Evolutionary conservation across 2,113 vertebrate genomes (phyloP), one percentile per base, ranked within the genome.

Genomic region (Protomyctophum bolini): DNA sequence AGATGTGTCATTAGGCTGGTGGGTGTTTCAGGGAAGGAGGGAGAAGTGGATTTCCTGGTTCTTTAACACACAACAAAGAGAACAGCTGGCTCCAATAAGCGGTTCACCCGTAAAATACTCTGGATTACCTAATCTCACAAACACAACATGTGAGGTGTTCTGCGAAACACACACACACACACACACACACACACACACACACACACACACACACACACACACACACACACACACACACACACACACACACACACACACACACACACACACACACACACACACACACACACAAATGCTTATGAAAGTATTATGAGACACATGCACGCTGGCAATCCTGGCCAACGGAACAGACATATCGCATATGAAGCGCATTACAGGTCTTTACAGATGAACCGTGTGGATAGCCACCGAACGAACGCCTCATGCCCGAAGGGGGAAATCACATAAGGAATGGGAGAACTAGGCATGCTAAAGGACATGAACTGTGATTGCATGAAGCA

Each of bases 41-140:
- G 3, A 41, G 33, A 21, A 41, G 54, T 2, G 2, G 51, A 77
- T 78, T 84, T 87, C 75, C 77, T 86, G 70, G 80, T 72, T 52
- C 48, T 10, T 7, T 46, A 70, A 61, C 77, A 80, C 80, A 80
- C 70, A 82, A 75, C 65, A 82, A 77, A 80, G 70, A 76, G 63
- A 46, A 58, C 75, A 93, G 83, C 87, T 91, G 91, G 80, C 73
- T 89, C 71, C 69, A 91, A 93, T 92, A 88, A 85, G 70, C 41
- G 52, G 64, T 81, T 72, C 72, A 75, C 70, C 74, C 67, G 83
- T 89, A 78, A 89, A 89, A 85, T 73, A 28, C 77, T 68, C 77
- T 71, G 55, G 74, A 87, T 87, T 77, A 86, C 82, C 81, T 80
- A 86, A 90, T 88, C 74, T 56, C 47, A 52, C 41, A 4, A 61